Evolutionary conservation across 2,113 vertebrate species (phyloP), one percentile per base, ranked within the genome.

Genomic region (Alethe diademata): DNA sequence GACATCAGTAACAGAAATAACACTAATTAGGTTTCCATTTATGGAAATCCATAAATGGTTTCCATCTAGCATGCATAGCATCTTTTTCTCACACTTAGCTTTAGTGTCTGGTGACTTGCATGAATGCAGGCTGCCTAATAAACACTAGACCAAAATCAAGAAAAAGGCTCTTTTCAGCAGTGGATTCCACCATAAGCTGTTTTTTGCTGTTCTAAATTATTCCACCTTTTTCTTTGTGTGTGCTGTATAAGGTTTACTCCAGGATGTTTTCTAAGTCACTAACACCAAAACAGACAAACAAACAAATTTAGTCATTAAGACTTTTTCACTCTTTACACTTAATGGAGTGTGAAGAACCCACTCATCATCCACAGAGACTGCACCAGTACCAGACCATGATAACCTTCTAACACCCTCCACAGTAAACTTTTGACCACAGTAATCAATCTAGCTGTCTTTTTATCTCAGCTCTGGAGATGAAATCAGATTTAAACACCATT

Each of bases 291-390:
- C 50, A 75, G 40, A 31, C 14, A 33, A 12, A n/a, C 19, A 26
- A 26, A 22, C 24, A 24, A 18, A 1, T 2, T 22, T 7, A 43
- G 1, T 1, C 14, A 67, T 64, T 70, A 65, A 47, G 9, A 3
- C 64, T 72, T 12, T 64, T 70, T 57, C 9, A 2, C 19, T 65
- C 24, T 24, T 56, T 23, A 29, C 20, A 61, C 24, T 53, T 74
- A 48, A 79, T 5, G 31, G 10, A 79, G 23, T 14, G 33, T 64
- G 26, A 9, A 79, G 43, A 88, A 71, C 5, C 5, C 19, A 19
- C 19, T 78, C 29, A 58, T 45, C 61, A 67, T 25, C 42, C 26
- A 24, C 40, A 31, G 3, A 67, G 47, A n/a, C 18, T n/a, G 11
- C 31, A 51, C 6, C 23, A 33, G 23, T 64, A 67, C 12, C 23